phyloP scores from a whole-genome alignment of 2,113 vertebrate species.

The Vidua macroura region DNA sequence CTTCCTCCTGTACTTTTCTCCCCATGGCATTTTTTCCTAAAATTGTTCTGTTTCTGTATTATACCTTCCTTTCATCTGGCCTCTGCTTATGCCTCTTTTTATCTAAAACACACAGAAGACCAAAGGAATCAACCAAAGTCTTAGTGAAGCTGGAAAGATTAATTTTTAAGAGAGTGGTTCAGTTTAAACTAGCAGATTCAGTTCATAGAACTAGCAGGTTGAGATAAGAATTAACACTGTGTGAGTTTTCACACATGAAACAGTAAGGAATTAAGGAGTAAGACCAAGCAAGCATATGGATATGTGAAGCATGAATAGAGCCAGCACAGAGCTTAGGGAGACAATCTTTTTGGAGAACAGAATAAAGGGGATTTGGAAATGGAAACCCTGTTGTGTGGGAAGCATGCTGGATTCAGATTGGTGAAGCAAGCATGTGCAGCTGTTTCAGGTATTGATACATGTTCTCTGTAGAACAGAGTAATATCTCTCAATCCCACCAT shows the following conservation, averaged over 20 bases:
- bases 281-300: not conserved
- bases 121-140: not conserved
- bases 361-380: not conserved
- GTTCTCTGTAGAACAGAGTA: not conserved
- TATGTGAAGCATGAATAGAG: not conserved
- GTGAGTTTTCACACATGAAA: not conserved
- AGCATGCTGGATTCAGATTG: not conserved
- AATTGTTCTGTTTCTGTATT: not conserved
- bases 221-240: not conserved
- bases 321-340: not conserved
- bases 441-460: not conserved
- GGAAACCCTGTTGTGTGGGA: not conserved
- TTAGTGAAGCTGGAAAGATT: not conserved
- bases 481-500: not conserved
- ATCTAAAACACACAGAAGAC: not conserved
- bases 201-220: not conserved
- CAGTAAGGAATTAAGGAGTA: not conserved
- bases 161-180: not conserved
- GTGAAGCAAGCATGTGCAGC: not conserved
- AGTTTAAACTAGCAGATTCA: not conserved
- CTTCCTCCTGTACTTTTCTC: not conserved
- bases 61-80: not conserved
- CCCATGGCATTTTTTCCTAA: not conserved
- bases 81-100: not conserved
- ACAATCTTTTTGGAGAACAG: not conserved